Evolutionary conservation across 2,797 vertebrate species (phyloP).

Genomic region (Tauraco hartlaubi): DNA sequence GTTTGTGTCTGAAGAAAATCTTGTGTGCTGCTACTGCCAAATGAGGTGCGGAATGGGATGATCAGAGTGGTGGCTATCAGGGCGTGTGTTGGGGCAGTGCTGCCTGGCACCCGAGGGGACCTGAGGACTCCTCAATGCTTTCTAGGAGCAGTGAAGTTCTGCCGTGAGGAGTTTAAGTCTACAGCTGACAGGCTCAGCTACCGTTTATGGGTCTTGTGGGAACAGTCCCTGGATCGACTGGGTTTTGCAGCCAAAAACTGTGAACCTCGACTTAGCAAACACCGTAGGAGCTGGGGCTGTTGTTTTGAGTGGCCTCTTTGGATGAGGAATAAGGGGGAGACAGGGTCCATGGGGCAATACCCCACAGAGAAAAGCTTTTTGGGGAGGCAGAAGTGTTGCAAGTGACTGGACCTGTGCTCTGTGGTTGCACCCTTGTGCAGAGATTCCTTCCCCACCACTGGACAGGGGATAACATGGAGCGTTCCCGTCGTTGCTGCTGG

Average conservation of each 20-base stretch:
- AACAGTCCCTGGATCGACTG: background rate
- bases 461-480: background rate
- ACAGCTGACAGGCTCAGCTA: background rate
- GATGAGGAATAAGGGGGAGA: background rate
- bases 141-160: background rate
- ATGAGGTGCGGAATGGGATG: fast-evolving
- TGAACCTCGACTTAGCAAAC: background rate
- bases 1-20: background rate
- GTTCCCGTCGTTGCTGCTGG: background rate
- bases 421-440: fast-evolving
- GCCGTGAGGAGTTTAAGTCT: background rate
- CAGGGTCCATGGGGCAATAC: background rate
- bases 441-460: background rate
- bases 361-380: background rate
- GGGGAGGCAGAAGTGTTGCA: background rate
- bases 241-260: background rate
- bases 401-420: background rate
- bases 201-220: background rate
- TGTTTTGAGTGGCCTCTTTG: background rate
- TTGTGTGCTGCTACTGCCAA: background rate
- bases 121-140: background rate
- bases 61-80: background rate
- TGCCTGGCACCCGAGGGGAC: background rate
- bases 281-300: background rate
- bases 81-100: background rate